Evolutionary conservation across 1,140 invertebrate genomes (phyloP), one percentile per base, ranked within the genome.

Genomic region (Apis cerana): DNA sequence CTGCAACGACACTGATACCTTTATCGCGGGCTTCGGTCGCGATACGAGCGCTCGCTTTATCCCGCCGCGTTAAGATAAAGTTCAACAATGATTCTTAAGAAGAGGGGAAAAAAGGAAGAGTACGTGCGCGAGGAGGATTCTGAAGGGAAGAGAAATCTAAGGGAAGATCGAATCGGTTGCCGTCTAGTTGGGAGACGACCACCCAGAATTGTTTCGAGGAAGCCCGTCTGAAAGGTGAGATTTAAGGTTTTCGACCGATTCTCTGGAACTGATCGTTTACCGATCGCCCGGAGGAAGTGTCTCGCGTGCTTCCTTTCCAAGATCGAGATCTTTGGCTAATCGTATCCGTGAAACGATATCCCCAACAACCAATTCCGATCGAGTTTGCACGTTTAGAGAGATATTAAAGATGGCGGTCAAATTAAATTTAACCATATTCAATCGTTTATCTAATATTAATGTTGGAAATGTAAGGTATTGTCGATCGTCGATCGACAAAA

Each of bases 161-260:
- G 8, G 2, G 0, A 27, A 9, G 10, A 17, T 12, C 8, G 13
- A 23, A 61, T 19, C 13, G 43, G 19, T 3, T 13, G 8, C 65
- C 79, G 74, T 62, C 72, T 69, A 75, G 4, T 2, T 43, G 54
- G 4, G n/a, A 27, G 74, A 64, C 17, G 85, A 87, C 83, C 83
- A 88, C 86, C 82, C 62, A 23, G 61, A 27, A 65, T 27, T 50
- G 19, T 82, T 59, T 79, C 75, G 65, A 59, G 19, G 86, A 82
- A 87, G 12, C 8, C 5, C 1, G 77, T 72, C 59, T 48, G 52
- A 56, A 52, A 85, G 77, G 27, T 61, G 3, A 19, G 61, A 79
- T 54, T 58, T 43, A 23, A 54, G 62, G 75, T 75, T 84, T 86
- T 72, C 27, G 50, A 33, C 23, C 48, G 72, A 71, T 83, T 71